Conservation (phyloP, 2,797 vertebrate genomes). For the Pseudomugil tenellus region DNA sequence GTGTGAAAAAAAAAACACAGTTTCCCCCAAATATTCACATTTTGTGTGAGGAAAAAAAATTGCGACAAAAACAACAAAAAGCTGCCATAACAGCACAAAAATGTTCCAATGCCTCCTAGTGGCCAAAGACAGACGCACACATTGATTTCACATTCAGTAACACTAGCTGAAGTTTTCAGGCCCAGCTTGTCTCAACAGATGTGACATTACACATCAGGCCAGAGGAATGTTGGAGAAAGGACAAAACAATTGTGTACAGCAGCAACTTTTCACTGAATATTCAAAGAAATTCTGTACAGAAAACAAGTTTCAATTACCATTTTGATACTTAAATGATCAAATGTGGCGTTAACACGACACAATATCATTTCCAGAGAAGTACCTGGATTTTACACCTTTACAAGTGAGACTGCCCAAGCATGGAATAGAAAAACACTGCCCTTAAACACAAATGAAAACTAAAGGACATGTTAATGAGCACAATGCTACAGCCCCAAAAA, state of each 20-base stretch:
- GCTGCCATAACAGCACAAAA: slow-evolving; percentile 27
- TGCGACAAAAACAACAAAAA: slow-evolving; percentile 15
- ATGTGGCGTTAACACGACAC: slow-evolving; percentile 3
- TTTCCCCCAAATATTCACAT: slow-evolving; percentile 31
- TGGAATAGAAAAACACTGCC: not conserved
- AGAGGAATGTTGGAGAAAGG: slow-evolving; percentile 68
- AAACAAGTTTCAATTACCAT: slow-evolving; percentile 4
- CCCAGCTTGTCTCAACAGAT: slow-evolving; percentile 70
- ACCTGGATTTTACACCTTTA: not conserved
- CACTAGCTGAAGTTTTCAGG: slow-evolving; percentile 32
- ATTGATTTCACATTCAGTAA: slow-evolving; percentile 39
- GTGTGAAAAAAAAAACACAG: not conserved
- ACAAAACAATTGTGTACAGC: slow-evolving; percentile 35
- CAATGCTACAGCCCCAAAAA: not conserved
- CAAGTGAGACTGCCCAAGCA: not conserved
- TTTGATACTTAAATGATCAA: slow-evolving; percentile 18
- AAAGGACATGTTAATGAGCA: slow-evolving; percentile 6
- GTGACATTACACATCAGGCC: slow-evolving; percentile 57
- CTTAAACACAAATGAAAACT: not conserved
- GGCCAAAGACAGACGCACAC: slow-evolving; percentile 20
- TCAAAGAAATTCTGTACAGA: slow-evolving; percentile 17
- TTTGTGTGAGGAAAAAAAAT: slow-evolving; percentile 23
- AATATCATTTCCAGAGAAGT: not conserved
- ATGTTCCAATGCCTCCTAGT: slow-evolving; percentile 54
- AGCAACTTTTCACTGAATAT: slow-evolving; percentile 32